Percentiles rank a stretch among this genome's conserved stretches.
Conservation (phyloP, 2,797 vertebrate genomes). For the Sternotherus odoratus region DNA sequence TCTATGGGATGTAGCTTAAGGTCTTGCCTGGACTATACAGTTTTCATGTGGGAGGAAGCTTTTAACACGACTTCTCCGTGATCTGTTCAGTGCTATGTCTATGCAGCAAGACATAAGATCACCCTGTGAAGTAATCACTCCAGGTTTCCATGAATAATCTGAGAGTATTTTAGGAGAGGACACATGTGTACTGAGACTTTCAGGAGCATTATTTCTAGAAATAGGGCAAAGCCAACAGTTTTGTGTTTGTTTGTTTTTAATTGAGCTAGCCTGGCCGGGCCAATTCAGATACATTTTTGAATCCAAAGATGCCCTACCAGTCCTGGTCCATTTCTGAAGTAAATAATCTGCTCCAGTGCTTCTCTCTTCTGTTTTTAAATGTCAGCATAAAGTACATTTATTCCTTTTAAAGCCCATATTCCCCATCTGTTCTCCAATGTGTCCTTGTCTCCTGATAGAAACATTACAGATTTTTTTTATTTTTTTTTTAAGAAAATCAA, state of each 20-base stretch:
- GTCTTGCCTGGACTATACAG: too few relatives aligned
- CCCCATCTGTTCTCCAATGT: background rate
- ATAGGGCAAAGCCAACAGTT: background rate
- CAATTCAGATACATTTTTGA: background rate
- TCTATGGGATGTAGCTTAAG: too few relatives aligned
- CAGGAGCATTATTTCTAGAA: background rate
- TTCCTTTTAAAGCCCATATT: background rate
- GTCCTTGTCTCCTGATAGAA: background rate
- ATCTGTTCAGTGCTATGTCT: too few relatives aligned
- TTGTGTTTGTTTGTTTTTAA: background rate
- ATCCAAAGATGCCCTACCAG: background rate
- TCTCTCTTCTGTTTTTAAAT: background rate
- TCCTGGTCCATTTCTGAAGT: background rate
- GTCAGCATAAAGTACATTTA: background rate
- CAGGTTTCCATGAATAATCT: too few relatives aligned
- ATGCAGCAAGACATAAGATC: too few relatives aligned
- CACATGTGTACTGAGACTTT: background rate
- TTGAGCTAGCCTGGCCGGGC: background rate
- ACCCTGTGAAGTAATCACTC: too few relatives aligned
- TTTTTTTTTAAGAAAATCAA: slow-evolving; percentile 10
- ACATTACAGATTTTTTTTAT: background rate
- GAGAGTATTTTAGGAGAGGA: background rate
- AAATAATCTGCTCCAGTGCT: background rate
- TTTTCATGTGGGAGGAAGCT: too few relatives aligned
- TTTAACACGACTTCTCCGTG: too few relatives aligned